A percentile compares a stretch with the other conserved stretches of the same genome.
phyloP scores from a whole-genome alignment of 2,797 vertebrate genomes.

The Lycodopsis pacificus region DNA sequence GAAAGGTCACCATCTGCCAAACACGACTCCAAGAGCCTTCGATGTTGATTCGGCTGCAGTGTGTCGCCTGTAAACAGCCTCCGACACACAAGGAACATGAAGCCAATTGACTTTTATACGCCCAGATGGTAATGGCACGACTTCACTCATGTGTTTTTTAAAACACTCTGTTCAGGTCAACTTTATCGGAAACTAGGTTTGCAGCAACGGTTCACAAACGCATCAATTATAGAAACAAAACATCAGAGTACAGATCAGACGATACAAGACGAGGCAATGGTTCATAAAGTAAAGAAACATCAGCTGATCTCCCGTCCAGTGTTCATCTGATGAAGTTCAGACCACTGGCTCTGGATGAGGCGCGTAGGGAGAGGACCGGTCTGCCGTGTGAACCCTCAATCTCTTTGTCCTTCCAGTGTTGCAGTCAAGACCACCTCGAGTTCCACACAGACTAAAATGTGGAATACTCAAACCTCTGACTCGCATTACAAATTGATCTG shows the following conservation, averaged over 20 bases:
- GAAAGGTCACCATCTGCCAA: conserved; percentile 19
- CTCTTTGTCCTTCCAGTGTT: no score
- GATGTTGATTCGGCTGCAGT: background rate
- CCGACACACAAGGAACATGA: background rate
- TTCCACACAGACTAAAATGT: no score
- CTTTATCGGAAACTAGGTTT: background rate
- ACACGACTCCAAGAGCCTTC: background rate
- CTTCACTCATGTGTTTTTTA: background rate
- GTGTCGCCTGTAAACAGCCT: background rate
- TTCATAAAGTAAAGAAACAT: background rate
- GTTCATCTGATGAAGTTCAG: background rate
- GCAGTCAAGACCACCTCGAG: no score
- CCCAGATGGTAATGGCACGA: background rate
- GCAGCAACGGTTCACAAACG: background rate
- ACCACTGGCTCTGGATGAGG: background rate
- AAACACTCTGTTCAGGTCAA: background rate
- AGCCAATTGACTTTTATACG: no score
- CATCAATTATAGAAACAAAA: background rate
- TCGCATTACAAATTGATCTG: no score
- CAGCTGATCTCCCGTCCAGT: background rate
- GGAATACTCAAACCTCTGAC: no score
- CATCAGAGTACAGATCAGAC: background rate
- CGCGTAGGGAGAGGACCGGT: no score
- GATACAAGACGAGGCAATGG: background rate
- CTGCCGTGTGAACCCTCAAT: no score